Evolutionary conservation across 2,113 vertebrate species (phyloP), one percentile per base, ranked within the genome.

Genomic region (Cyanoderma ruficeps): DNA sequence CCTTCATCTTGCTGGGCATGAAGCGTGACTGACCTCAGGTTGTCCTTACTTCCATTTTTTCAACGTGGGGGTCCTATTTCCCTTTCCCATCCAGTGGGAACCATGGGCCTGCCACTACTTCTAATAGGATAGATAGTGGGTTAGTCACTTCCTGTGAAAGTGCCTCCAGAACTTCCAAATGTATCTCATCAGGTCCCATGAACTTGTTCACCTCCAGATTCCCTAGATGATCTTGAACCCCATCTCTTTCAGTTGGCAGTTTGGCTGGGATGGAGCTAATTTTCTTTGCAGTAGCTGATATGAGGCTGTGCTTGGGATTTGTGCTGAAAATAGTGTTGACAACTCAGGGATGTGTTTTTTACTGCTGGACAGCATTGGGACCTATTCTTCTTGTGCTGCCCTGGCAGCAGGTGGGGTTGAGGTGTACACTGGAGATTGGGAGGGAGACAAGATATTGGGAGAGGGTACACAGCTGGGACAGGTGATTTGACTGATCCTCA

Each of bases 201-300:
- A 39, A 59, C 23, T 59, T 65, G 18, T 44, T 49, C 27, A 16
- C 18, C 23, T 74, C 15, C 60, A 67, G 15, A 28, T 67, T 59
- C 23, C 37, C 74, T 67, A 35, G 19, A 24, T 59, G 39, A 22
- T 46, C 15, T 52, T 44, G 9, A 59, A n/a, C 28, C 28, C 21
- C 28, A n/a, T 59, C 44, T 52, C 27, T 19, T 52, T 7, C 0
- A 1, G 60, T 25, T 5, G 7, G 6, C 0, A 0, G 18, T 81
- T 65, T 89, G 28, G 28, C 44, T 67, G 46, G 8, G 37, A 5
- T 46, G 19, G 23, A 37, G 11, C 41, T 67, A 28, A 44, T 28
- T 52, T 37, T 89, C 23, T 44, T 67, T 11, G 27, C 23, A 65
- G 59, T 33, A 52, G 44, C 46, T 82, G 68, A 8, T 74, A 14